These are phyloP conservation scores for Hypena proboscidalis DNA, from an alignment of 2,888 invertebrate genomes.

Conservation along the genomic window DNA sequence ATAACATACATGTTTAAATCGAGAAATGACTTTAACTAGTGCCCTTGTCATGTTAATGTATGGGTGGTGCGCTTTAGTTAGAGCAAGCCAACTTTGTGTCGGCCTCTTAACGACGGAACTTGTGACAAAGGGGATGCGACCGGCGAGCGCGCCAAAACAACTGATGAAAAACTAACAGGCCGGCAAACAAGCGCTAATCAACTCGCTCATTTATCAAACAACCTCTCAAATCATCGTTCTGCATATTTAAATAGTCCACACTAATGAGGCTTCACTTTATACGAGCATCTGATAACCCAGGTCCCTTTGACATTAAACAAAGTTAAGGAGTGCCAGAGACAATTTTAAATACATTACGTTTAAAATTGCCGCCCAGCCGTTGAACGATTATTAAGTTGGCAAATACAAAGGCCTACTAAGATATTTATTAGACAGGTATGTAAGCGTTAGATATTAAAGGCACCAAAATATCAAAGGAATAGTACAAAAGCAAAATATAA, in stretches of 20 bases:
- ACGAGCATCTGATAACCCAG: constrained; percentile 21
- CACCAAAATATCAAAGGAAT: constrained; percentile 55
- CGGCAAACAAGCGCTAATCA: constrained; percentile 21
- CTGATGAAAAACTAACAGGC: constrained; percentile 60
- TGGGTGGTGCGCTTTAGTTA: constrained; percentile 57
- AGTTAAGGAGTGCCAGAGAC: constrained; percentile 31
- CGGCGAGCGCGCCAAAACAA: constrained; percentile 38
- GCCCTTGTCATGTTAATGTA: constrained; percentile 63
- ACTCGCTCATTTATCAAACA: constrained; percentile 10
- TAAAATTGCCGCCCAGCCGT: constrained; percentile 29
- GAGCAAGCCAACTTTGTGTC: constrained; percentile 53
- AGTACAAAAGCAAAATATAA: constrained; percentile 63
- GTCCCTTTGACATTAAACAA: constrained; percentile 38
- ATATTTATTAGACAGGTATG: constrained; percentile 38
- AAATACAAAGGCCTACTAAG: constrained; percentile 27
- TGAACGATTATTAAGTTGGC: constrained; percentile 32
- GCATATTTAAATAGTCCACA: constrained; percentile 14
- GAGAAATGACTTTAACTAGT: constrained; percentile 61
- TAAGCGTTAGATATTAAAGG: constrained; percentile 42
- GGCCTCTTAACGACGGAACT: constrained; percentile 56
- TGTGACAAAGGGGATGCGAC: constrained; percentile 55
- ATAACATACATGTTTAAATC: constrained; percentile 81
- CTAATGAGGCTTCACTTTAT: constrained; percentile 33
- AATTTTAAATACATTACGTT: constrained; percentile 39
- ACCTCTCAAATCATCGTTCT: constrained; percentile 6